Base-by-base conservation (phyloP, 2,113 vertebrate species). In the Saimiri boliviensis region DNA sequence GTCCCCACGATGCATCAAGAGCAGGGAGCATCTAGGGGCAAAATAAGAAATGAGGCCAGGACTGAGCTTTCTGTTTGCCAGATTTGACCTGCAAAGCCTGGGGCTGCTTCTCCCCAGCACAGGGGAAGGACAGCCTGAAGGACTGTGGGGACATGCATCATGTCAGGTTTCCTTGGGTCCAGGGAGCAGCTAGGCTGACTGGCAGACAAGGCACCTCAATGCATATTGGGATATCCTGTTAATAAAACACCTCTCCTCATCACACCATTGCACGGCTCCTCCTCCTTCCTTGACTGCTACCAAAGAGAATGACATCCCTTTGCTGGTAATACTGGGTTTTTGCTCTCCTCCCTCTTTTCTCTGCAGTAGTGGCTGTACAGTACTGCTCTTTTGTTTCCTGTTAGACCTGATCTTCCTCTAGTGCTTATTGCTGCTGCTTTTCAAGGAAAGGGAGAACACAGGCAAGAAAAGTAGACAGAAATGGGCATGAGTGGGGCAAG, bases 301-400 rank as follows among this genome's bases (percentile, higher is more conserved):
- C 63, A 47, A 70, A 45, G 74, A 56, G n/a, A 30, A 13, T 6
- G 0, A 40, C 58, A 54, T 58, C 14, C 14, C 30, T 40, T 42
- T 42, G 60, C 19, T 35, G 1, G 32, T 23, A 11, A 10, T 23
- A 13, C 35, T 56, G 16, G 20, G 40, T 3, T 35, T 68, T 60
- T 45, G 19, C 54, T 60, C 17, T 7, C 12, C 47, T 17, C 45
- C n/a, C 13, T 17, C 5, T 27, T 40, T 9, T 23, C 3, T 42
- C 85, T 60, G 23, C 3, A 1, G 21, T 3, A 27, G 14, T 17
- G n/a, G 32, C 73, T 32, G 8, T 40, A 52, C 66, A 40, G 32
- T 1, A 2, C 54, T 6, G 14, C 1, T 0, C 35, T n/a, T 27
- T 56, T 12, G 1, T n/a, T 17, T 47, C 40, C 27, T 40, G 45